Percentiles rank a stretch among this genome's conserved stretches.
These are phyloP conservation scores for Chrysolina oricalcia DNA, from an alignment of 2,888 invertebrate genomes.

Conservation along the genomic window DNA sequence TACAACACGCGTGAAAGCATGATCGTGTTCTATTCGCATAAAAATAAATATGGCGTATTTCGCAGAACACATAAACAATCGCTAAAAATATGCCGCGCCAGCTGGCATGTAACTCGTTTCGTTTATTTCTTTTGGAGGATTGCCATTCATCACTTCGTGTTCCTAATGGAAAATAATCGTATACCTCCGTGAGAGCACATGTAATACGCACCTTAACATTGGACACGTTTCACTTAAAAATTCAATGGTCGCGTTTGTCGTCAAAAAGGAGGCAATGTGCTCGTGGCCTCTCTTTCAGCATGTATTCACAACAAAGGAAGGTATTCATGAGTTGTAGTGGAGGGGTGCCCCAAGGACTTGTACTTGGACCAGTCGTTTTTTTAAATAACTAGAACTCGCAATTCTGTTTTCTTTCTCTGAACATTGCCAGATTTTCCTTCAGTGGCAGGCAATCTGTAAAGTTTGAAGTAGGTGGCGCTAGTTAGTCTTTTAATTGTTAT, in stretches of 20 bases:
- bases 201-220: not conserved
- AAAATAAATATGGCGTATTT: constrained; percentile 25
- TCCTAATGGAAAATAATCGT: constrained; percentile 5
- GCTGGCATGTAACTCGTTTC: constrained; percentile 15
- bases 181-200: constrained; percentile 12
- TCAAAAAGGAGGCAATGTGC: not conserved
- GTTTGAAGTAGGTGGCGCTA: no score
- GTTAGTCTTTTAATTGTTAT: no score
- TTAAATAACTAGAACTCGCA: no score
- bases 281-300: not conserved
- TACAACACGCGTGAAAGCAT: not conserved
- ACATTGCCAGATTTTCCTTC: no score
- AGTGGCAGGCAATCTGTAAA: no score
- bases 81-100: constrained; percentile 25
- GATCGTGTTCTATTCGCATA: constrained; percentile 9
- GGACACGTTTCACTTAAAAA: not conserved
- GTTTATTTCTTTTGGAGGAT: constrained; percentile 6
- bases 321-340: no score
- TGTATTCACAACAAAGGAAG: not conserved
- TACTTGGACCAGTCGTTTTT: no score
- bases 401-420: no score
- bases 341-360: no score
- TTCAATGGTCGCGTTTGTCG: not conserved
- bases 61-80: constrained; percentile 25
- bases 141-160: constrained; percentile 21